A percentile compares a stretch with the other conserved stretches of the same genome.
These are phyloP conservation scores for Lysandra coridon DNA, from an alignment of 2,888 invertebrate species.

Conservation along the genomic window DNA sequence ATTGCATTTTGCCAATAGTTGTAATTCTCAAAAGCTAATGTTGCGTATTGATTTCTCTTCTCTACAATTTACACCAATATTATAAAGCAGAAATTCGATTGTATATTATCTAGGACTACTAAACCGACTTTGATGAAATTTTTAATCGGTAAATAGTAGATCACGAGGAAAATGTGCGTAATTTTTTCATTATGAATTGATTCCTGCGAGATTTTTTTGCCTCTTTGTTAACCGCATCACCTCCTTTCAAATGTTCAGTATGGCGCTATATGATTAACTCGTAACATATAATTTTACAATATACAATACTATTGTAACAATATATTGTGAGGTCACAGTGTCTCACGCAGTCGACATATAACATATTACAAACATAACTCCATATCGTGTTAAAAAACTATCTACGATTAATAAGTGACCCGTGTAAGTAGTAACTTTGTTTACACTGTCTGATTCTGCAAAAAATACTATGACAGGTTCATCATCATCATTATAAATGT, in stretches of 20 bases:
- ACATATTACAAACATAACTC: conserved; percentile 8
- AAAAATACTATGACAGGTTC: background rate
- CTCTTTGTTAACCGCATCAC: too few relatives aligned
- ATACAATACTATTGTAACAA: background rate
- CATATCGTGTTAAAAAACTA: background rate
- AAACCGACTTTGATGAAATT: background rate
- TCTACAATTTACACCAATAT: background rate
- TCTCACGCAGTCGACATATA: background rate
- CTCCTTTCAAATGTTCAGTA: background rate
- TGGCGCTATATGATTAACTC: background rate
- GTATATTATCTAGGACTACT: background rate
- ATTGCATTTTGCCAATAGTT: background rate
- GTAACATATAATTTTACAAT: background rate
- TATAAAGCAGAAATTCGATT: background rate
- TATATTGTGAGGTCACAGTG: background rate
- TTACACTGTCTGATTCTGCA: background rate
- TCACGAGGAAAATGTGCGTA: too few relatives aligned
- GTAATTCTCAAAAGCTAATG: background rate
- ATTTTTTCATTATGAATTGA: too few relatives aligned
- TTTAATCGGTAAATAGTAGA: background rate
- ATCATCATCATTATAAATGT: background rate
- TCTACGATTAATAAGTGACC: background rate
- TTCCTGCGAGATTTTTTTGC: too few relatives aligned
- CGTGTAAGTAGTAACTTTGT: background rate
- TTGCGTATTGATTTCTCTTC: background rate